Evolutionary conservation across 1,140 invertebrate species (phyloP).

Genomic region (Sinella curviseta): DNA sequence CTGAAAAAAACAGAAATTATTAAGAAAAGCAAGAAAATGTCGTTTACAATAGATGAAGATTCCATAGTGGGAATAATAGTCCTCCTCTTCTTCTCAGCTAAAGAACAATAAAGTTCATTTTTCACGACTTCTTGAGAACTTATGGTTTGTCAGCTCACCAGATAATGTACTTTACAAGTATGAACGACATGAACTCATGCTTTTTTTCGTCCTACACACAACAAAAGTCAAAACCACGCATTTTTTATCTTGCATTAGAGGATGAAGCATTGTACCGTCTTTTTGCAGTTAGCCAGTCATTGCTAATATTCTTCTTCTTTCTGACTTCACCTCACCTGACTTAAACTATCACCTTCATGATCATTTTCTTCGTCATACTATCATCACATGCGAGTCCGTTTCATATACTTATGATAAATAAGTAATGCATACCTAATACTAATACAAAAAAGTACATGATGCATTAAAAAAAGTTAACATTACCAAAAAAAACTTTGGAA

Average conservation of each 20-base stretch:
- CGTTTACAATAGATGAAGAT: too few species aligned
- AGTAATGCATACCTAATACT: not conserved
- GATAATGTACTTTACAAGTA: not conserved
- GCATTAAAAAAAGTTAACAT: not conserved
- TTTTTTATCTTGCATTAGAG: not conserved
- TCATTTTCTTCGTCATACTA: not conserved
- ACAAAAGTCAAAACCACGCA: not conserved
- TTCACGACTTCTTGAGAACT: not conserved
- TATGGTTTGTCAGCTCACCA: not conserved
- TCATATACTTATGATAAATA: not conserved
- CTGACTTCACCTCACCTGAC: not conserved
- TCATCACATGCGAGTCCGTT: too few species aligned
- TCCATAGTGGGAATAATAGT: too few species aligned
- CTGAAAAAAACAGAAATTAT: too few species aligned
- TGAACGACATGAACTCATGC: not conserved
- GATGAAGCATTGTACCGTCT: too few species aligned
- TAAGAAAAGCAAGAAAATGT: too few species aligned
- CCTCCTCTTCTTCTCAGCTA: too few species aligned
- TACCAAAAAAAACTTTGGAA: not conserved
- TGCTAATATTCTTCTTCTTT: not conserved
- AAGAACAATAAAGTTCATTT: not conserved
- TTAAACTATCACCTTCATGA: not conserved
- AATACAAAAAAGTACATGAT: too few species aligned
- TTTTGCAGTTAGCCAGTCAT: too few species aligned
- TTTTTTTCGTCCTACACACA: not conserved